Percentiles rank a stretch among this genome's conserved stretches.
Evolutionary conservation across 2,797 vertebrate species (phyloP).

Genomic region (Rhincodon typus): DNA sequence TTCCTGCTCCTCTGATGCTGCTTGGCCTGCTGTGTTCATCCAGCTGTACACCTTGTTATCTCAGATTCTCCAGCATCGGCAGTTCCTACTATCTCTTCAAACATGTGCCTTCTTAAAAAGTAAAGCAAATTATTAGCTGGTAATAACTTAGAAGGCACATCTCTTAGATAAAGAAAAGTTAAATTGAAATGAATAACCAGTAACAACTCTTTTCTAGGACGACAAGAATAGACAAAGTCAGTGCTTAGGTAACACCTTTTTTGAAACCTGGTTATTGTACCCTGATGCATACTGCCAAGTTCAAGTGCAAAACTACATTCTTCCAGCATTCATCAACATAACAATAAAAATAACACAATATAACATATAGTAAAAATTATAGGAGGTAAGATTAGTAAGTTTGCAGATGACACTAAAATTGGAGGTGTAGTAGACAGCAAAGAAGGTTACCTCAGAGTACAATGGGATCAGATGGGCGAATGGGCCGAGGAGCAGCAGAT

Average conservation of each 20-base stretch:
- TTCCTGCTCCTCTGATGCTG: too few relatives aligned
- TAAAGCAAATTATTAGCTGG: not conserved
- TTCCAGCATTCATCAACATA: not conserved
- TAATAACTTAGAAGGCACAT: not conserved
- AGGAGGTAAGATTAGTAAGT: too few relatives aligned
- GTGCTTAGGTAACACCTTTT: not conserved
- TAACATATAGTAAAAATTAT: too few relatives aligned
- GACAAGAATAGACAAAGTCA: not conserved
- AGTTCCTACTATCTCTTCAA: not conserved
- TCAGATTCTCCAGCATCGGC: too few relatives aligned
- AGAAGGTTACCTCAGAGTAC: too few relatives aligned
- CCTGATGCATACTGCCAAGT: not conserved
- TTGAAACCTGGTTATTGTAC: not conserved
- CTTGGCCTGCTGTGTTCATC: too few relatives aligned
- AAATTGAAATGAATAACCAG: not conserved
- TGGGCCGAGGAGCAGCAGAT: too few relatives aligned
- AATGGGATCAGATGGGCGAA: too few relatives aligned
- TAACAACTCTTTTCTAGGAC: not conserved
- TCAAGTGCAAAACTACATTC: not conserved
- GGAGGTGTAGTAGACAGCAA: too few relatives aligned
- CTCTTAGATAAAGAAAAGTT: not conserved
- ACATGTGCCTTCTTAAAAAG: not conserved
- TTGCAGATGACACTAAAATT: too few relatives aligned
- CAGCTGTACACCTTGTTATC: too few relatives aligned
- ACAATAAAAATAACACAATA: not conserved